phyloP scores from a whole-genome alignment of 1,140 invertebrate genomes.

The Vollenhovia emeryi region DNA sequence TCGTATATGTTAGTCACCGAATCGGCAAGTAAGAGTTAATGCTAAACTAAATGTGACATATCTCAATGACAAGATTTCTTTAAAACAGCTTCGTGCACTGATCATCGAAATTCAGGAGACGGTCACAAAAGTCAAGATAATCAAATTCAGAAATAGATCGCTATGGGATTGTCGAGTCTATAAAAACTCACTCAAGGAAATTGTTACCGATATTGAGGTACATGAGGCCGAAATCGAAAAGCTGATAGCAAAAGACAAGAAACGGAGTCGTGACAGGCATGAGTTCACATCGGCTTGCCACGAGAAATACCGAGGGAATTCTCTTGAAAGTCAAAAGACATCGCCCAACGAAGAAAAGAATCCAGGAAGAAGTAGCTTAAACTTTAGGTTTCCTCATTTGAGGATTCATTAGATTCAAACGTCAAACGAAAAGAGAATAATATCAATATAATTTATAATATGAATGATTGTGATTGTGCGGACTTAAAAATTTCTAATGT shows the following conservation, averaged over 20 bases:
- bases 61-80: background rate
- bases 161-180: conserved; percentile 13
- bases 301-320: background rate
- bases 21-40: background rate
- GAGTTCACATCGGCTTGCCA: background rate
- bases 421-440: background rate
- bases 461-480: background rate
- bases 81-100: background rate
- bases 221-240: conserved; percentile 26
- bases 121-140: conserved; percentile 13
- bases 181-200: conserved; percentile 54
- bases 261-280: conserved; percentile 15
- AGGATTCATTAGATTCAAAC: background rate
- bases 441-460: background rate
- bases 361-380: background rate
- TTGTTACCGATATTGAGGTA: conserved; percentile 50
- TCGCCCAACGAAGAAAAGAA: background rate
- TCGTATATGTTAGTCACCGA: background rate
- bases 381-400: background rate
- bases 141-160: conserved; percentile 46
- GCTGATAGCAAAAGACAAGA: conserved; percentile 35
- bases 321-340: conserved; percentile 29
- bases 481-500: background rate
- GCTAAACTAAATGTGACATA: background rate
- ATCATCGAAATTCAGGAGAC: conserved; percentile 8